Base-by-base conservation (phyloP, 2,797 vertebrate species). In the Labeo calbasu region DNA sequence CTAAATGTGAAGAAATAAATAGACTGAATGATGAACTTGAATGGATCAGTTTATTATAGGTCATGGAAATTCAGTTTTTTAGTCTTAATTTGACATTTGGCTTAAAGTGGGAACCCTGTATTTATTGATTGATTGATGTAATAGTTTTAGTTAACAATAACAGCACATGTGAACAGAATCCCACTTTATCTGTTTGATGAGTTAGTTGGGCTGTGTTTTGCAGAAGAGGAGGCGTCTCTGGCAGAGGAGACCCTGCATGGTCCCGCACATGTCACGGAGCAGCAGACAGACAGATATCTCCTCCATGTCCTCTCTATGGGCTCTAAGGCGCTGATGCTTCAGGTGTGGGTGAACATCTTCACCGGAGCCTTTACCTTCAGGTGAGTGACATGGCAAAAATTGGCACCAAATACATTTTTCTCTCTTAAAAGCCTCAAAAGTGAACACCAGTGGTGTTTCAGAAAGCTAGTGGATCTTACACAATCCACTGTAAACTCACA, bases 281-380 rank as follows among this genome's bases (percentile, higher is more conserved):
- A 92, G 75, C 92, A 94, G 86, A n/a, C 93, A 73, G 97, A 97
- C 86, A 95, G 96, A 79, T 92, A 93, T 75, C 97, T 96, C 51
- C 84, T 97, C 89, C 98, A 99, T 90, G 89, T 98, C 82, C 92
- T 99, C 86, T 99, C 98, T 51, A 84, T 99, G 94, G 98, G 98
- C 88, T 99, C 98, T 88, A 99, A 98, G 92, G 96, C 96, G 0
- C 51, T 99, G 92, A 99, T 99, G 97, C 95, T 99, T 86, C 98
- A 99, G 94, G 94, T 98, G 89, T 99, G 98, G 98, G 95, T 96
- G n/a, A 94, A 97, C 90, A 90, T 98, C 88, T 95, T 91, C 70
- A 95, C 92, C 2, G 94, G 97, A 88, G 91, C 92, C 2, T 96
- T 99, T 76, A 94, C 95, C 85, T 99, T 99, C 94, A 97, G 98